phyloP scores from a whole-genome alignment of 2,888 invertebrate species.

The Xanthia togata region DNA sequence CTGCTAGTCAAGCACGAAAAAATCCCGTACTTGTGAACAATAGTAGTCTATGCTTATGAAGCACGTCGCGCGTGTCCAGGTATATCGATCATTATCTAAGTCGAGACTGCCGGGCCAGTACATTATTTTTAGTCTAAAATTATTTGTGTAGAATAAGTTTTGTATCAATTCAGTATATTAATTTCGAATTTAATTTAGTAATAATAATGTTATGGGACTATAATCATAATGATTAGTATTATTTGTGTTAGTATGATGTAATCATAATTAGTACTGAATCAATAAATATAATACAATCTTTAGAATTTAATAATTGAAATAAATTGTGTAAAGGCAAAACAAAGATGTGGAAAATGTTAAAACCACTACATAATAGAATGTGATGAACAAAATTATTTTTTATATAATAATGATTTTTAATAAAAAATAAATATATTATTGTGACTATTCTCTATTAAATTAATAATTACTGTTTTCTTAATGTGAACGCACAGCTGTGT shows the following conservation, averaged over 20 bases:
- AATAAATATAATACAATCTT: background rate
- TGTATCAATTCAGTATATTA: background rate
- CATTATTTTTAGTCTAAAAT: constrained; percentile 4
- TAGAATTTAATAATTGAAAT: background rate
- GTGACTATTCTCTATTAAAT: background rate
- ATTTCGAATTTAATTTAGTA: background rate
- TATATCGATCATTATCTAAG: too few relatives aligned
- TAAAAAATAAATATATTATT: background rate
- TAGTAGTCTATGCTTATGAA: too few relatives aligned
- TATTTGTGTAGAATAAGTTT: background rate
- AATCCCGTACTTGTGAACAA: too few relatives aligned
- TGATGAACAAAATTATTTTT: constrained; percentile 7
- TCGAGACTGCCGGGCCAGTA: too few relatives aligned
- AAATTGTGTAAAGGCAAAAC: constrained; percentile 2
- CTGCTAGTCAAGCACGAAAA: too few relatives aligned
- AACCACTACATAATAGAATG: background rate
- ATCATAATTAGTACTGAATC: constrained; percentile 1
- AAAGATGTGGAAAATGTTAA: background rate
- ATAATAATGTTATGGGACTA: background rate
- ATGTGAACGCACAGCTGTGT: background rate
- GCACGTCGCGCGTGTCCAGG: too few relatives aligned
- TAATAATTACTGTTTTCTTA: background rate
- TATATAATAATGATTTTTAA: background rate
- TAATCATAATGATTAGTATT: constrained; percentile 11
- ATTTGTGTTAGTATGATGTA: constrained; percentile 7